phyloP scores from a whole-genome alignment of 2,797 vertebrate species.

The Cynopterus sphinx region DNA sequence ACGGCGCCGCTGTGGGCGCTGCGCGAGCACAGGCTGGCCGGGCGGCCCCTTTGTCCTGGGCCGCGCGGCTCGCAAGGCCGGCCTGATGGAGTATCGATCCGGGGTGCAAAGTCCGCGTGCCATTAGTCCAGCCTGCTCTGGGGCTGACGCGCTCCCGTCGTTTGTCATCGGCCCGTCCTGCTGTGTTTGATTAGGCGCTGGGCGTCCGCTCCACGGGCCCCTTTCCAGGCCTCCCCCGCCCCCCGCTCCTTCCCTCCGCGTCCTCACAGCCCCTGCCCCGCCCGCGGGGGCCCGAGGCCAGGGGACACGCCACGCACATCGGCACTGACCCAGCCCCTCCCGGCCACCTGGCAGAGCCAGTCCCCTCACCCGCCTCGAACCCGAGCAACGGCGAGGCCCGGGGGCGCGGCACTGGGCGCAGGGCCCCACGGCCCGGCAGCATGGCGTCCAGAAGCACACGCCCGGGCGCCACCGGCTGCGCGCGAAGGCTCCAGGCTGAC shows the following conservation, averaged over 20 bases:
- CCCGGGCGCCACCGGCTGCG: fast-evolving
- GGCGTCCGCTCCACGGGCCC: conserved; percentile 88
- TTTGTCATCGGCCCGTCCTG: conserved; percentile 95
- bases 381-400: fast-evolving
- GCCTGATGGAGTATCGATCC: conserved; percentile 87
- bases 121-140: conserved; percentile 85
- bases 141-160: conserved; percentile 91
- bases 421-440: not conserved
- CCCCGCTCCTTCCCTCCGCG: conserved; percentile 63
- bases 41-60: conserved; percentile 72
- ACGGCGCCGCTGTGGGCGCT: not conserved
- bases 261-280: conserved; percentile 68
- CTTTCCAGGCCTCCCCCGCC: conserved; percentile 76
- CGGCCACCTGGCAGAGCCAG: fast-evolving
- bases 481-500: not conserved
- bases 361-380: fast-evolving
- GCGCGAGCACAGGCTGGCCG: not conserved
- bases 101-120: conserved; percentile 86
- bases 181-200: conserved; percentile 93
- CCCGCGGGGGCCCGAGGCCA: not conserved
- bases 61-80: conserved; percentile 66
- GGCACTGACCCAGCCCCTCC: too few species aligned
- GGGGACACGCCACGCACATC: fast-evolving
- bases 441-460: not conserved
- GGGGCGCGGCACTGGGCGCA: not conserved